Evolutionary conservation across 2,113 vertebrate genomes (phyloP).

Genomic region (Ceyx cyanopectus): DNA sequence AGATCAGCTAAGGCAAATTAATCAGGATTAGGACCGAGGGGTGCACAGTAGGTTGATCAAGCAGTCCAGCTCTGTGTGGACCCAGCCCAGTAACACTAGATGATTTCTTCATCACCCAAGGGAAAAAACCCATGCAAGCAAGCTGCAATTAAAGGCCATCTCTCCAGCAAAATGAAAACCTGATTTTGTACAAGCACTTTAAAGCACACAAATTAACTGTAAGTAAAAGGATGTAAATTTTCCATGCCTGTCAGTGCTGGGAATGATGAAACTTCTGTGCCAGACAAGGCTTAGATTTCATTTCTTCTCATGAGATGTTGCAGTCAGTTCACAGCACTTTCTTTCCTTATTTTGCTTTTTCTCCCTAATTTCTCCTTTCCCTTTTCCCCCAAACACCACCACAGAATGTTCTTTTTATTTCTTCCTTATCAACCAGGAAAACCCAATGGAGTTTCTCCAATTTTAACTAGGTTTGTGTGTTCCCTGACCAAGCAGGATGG

Average conservation of each 20-base stretch:
- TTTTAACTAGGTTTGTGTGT: background rate
- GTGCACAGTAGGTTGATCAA: constrained; percentile 19
- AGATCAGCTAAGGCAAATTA: constrained; percentile 60
- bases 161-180: background rate
- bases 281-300: background rate
- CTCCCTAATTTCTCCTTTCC: background rate
- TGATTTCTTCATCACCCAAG: background rate
- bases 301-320: background rate
- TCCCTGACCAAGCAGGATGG: background rate
- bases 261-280: background rate
- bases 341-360: background rate
- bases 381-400: background rate
- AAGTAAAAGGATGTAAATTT: background rate
- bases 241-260: background rate
- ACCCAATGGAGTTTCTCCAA: background rate
- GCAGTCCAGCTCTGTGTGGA: background rate
- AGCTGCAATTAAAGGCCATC: background rate
- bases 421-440: background rate
- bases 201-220: background rate
- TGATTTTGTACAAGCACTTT: background rate
- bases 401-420: background rate
- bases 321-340: background rate
- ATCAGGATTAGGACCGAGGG: constrained; percentile 48
- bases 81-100: background rate
- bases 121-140: background rate